Conservation (phyloP, 2,113 vertebrate genomes). For the Thamnophis sirtalis region DNA sequence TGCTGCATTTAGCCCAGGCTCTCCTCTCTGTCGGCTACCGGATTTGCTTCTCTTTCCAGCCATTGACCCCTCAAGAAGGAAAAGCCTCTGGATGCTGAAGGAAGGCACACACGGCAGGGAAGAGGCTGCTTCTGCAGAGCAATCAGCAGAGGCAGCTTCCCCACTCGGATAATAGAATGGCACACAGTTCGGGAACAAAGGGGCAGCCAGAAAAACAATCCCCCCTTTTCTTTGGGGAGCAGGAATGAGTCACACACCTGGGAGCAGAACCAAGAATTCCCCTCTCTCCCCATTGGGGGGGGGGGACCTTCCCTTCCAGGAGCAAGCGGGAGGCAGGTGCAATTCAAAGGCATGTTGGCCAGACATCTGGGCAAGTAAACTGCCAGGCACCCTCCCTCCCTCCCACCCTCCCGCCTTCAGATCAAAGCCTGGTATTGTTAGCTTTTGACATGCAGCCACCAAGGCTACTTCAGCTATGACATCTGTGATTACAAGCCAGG, state of each 20-base stretch:
- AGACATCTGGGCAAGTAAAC: background rate
- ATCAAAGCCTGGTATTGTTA: conserved; percentile 43
- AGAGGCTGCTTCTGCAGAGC: background rate
- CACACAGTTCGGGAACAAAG: conserved; percentile 50
- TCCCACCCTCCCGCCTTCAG: background rate
- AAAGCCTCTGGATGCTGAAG: background rate
- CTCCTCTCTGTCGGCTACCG: background rate
- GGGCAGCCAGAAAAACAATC: conserved; percentile 1
- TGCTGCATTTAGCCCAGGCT: background rate
- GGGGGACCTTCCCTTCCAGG: background rate
- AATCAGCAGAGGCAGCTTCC: background rate
- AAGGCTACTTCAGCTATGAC: background rate
- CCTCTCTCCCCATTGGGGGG: background rate
- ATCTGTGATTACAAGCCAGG: background rate
- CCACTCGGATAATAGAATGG: conserved; percentile 12
- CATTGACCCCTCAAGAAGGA: background rate
- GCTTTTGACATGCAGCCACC: conserved; percentile 4
- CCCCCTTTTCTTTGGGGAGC: background rate
- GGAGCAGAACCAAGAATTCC: background rate
- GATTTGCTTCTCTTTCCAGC: background rate
- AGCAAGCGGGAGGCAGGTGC: background rate
- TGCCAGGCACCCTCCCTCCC: background rate
- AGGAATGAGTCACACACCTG: background rate
- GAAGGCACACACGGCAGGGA: background rate
- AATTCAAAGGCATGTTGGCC: background rate